A percentile compares a stretch with the other conserved stretches of the same genome.
Conservation (phyloP, 1,140 invertebrate species). For the Heliconius melpomene region DNA sequence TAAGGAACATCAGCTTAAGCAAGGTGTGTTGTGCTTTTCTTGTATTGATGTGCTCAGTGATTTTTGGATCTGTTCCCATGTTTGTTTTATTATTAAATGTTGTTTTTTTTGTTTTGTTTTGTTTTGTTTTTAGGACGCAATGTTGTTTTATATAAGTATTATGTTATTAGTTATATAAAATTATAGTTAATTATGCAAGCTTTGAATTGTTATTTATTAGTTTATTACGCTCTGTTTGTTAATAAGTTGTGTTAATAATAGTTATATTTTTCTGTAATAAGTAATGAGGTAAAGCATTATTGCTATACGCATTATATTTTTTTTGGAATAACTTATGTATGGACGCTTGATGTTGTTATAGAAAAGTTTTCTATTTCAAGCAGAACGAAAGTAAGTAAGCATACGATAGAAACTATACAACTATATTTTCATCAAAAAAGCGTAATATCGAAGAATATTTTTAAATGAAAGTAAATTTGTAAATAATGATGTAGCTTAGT, state of each 20-base stretch:
- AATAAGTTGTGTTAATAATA: background rate
- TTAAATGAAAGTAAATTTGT: background rate
- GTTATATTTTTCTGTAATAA: background rate
- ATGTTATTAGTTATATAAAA: background rate
- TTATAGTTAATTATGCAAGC: background rate
- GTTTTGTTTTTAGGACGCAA: background rate
- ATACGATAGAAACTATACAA: background rate
- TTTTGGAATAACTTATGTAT: too few relatives aligned
- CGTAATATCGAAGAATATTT: background rate
- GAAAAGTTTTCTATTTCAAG: too few relatives aligned
- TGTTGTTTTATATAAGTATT: background rate
- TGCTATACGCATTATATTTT: too few relatives aligned
- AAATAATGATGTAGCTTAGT: background rate
- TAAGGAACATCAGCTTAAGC: slow-evolving; percentile 54
- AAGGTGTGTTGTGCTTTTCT: slow-evolving; percentile 46
- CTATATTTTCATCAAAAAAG: background rate
- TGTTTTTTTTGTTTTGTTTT: background rate
- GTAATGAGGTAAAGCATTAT: too few relatives aligned
- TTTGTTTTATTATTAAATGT: background rate
- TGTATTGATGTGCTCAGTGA: background rate
- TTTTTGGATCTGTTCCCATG: background rate
- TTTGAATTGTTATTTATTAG: background rate
- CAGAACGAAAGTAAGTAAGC: too few relatives aligned
- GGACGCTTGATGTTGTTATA: too few relatives aligned
- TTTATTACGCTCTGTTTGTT: background rate